Base-by-base conservation (phyloP, 1,140 invertebrate species). In the Tetramorium alpestre region DNA sequence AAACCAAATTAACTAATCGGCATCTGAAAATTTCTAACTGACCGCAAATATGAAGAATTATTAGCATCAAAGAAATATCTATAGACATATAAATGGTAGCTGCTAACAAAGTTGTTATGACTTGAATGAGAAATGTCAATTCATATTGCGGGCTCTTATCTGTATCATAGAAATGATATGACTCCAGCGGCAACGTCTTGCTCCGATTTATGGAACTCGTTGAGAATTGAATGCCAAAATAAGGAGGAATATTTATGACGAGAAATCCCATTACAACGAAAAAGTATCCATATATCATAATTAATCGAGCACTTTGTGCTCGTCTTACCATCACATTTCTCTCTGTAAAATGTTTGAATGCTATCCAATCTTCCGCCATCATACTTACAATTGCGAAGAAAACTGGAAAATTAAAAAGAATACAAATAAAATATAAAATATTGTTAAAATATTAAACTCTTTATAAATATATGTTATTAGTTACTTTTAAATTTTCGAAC, bases 291-390 rank as follows among this genome's bases (percentile, higher is more conserved):
- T 47, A 49, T 49, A 62, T 54, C n/a, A 11, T 58, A 1, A 67
- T 22, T 5, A 16, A 47, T 58, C 49, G 76, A 5, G 44, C 44
- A 13, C 44, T 49, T 11, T 28, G 58, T 18, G 72, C 73, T 33
- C 5, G 44, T 41, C 22, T 75, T 49, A 72, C 56, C 73, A 78
- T 78, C 5, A 88, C 56, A 18, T n/a, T 6, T 64, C 41, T 56
- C 3, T 86, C 65, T 7, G 6, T 3, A 16, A 67, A 60, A 2
- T 54, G 16, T 6, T 88, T 80, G 6, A 47, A 58, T 16, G 25
- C 56, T 8, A 47, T 77, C 87, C 85, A 88, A 33, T 88, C 87
- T 49, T 86, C 75, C 10, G 58, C 87, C 8, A 88, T 80, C 87
- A 86, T 86, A 6, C 73, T 80, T 18, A 88, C 16, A 2, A 88